A percentile compares a stretch with the other conserved stretches of the same genome.
phyloP scores from a whole-genome alignment of 2,113 vertebrate species.

The Brachyhypopomus gauderio region DNA sequence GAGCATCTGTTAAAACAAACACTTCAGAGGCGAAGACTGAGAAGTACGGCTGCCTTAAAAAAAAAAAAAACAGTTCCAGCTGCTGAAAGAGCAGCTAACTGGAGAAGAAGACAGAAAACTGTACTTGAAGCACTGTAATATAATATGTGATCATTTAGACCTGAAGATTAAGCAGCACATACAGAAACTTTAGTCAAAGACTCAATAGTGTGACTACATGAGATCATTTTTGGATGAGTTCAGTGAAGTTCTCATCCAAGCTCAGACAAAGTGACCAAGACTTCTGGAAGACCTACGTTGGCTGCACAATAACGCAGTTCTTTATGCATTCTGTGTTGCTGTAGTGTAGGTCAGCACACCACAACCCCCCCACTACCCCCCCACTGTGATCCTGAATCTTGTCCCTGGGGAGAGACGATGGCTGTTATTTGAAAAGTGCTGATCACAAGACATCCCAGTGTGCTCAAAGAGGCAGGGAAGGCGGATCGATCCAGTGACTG shows the following conservation, averaged over 20 bases:
- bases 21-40: neutral
- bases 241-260: neutral
- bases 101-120: too few species aligned
- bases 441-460: slow-evolving; percentile 42
- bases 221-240: neutral
- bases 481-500: slow-evolving; percentile 57
- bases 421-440: slow-evolving; percentile 47
- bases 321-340: neutral
- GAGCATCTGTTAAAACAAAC: neutral
- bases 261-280: neutral
- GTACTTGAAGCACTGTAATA: too few species aligned
- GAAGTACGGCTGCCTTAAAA: neutral
- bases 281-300: neutral
- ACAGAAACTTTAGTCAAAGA: neutral
- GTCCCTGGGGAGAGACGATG: neutral
- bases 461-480: slow-evolving; percentile 31
- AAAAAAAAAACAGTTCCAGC: neutral
- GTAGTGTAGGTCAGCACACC: neutral
- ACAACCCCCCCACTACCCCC: neutral
- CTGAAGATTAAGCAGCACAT: too few species aligned
- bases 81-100: too few species aligned
- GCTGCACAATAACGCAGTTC: neutral
- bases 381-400: slow-evolving; percentile 5
- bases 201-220: neutral
- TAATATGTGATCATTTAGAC: too few species aligned